These are phyloP conservation scores for Sapayoa aenigma DNA, from an alignment of 2,113 vertebrate genomes.

Conservation along the genomic window DNA sequence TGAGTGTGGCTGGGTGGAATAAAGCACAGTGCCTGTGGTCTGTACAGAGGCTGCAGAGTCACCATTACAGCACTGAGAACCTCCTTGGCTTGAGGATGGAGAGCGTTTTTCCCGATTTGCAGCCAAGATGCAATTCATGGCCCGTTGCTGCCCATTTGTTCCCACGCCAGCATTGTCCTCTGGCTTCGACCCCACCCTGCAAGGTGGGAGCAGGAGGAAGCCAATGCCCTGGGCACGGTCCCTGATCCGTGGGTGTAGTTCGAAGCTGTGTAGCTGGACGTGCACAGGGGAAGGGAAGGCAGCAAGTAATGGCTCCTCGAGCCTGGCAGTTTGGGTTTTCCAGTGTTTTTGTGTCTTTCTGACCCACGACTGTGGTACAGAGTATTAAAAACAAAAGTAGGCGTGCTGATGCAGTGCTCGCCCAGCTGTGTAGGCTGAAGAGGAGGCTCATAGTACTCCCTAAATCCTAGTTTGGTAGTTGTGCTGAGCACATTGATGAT, in stretches of 20 bases:
- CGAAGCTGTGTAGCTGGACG: fast-evolving
- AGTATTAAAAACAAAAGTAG: not conserved
- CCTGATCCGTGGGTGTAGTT: not conserved
- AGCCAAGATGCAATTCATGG: not conserved
- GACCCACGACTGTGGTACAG: not conserved
- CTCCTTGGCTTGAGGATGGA: fast-evolving
- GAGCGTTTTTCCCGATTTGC: not conserved
- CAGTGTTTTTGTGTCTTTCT: not conserved
- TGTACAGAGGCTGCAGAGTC: fast-evolving
- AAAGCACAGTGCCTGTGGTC: not conserved
- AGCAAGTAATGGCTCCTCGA: not conserved
- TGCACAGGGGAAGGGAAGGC: not conserved
- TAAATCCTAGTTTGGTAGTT: not conserved
- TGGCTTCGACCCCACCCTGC: not conserved
- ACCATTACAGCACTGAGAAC: fast-evolving
- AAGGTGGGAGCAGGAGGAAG: conserved; percentile 5
- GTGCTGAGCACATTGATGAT: not conserved
- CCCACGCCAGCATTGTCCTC: not conserved
- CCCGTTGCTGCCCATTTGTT: not conserved
- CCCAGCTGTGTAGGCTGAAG: not conserved
- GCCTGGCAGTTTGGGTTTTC: not conserved
- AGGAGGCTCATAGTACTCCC: not conserved
- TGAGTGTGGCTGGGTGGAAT: not conserved
- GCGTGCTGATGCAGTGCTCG: not conserved
- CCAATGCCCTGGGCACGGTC: not conserved